Evolutionary conservation across 53 echinoderm and acorn worm genomes (phyloP).

Genomic region (Paracentrotus lividus): DNA sequence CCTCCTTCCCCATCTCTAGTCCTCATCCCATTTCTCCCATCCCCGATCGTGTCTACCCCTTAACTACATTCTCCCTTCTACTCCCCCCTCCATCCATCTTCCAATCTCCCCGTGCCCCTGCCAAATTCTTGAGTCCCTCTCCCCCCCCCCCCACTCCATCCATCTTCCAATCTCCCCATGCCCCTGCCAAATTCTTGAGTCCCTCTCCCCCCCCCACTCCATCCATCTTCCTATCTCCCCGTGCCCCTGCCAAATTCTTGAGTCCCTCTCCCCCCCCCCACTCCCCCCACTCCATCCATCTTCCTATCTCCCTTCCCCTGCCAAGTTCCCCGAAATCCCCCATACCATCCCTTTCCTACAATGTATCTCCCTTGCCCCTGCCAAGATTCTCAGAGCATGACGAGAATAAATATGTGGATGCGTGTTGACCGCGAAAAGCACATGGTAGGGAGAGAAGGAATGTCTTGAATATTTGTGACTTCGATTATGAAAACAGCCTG

Average conservation of each 20-base stretch:
- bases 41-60: neutral
- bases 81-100: neutral
- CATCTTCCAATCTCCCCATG: neutral
- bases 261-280: neutral
- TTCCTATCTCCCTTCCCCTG: neutral
- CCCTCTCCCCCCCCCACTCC: neutral
- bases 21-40: neutral
- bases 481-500: slow-evolving; percentile 68
- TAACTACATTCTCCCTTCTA: neutral
- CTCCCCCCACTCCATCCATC: neutral
- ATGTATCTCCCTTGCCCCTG: slow-evolving; percentile 17
- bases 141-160: neutral
- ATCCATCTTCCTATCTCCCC: neutral
- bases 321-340: too few relatives aligned
- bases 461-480: slow-evolving; percentile 64
- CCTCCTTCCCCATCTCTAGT: neutral
- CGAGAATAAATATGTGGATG: slow-evolving; percentile 48
- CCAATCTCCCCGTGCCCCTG: neutral
- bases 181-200: neutral
- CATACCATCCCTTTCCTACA: neutral
- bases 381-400: slow-evolving; percentile 44
- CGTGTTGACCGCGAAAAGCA: slow-evolving; percentile 60
- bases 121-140: neutral
- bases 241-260: neutral
- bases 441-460: slow-evolving; percentile 37